A percentile compares a stretch with the other conserved stretches of the same genome.
Conservation (phyloP, 2,113 vertebrate species). For the Paracanthobrama guichenoti region DNA sequence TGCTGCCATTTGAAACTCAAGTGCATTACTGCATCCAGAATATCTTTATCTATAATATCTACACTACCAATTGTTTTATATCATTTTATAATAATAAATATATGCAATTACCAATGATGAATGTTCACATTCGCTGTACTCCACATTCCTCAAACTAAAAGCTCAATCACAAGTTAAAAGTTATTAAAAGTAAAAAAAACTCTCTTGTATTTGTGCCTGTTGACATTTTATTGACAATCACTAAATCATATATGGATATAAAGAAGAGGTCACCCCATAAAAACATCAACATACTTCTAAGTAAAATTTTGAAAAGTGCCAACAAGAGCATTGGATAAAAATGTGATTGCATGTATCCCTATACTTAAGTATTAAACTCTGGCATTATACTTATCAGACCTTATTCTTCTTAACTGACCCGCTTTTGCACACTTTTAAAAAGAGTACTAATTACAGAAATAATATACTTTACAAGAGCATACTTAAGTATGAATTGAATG, state of each 20-base stretch:
- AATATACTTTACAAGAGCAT: not conserved
- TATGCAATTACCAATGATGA: not conserved
- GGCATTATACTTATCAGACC: not conserved
- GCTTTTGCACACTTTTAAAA: not conserved
- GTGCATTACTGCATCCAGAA: constrained; percentile 12
- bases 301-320: not conserved
- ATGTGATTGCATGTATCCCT: not conserved
- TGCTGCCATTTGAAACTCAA: constrained; percentile 41
- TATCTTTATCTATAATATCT: constrained; percentile 14
- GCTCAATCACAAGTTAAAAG: not conserved
- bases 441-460: not conserved
- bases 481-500: not conserved
- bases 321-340: not conserved
- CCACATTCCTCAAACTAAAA: not conserved
- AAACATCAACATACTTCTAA: not conserved
- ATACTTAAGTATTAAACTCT: not conserved
- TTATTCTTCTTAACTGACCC: not conserved
- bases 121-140: not conserved
- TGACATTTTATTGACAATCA: not conserved
- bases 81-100: not conserved
- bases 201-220: not conserved
- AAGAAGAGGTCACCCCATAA: not conserved
- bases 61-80: constrained; percentile 3
- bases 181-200: too few species aligned
- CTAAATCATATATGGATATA: not conserved